Percentiles rank a stretch among this genome's conserved stretches.
phyloP scores from a whole-genome alignment of 1,140 invertebrate genomes.

The Episyrphus balteatus region DNA sequence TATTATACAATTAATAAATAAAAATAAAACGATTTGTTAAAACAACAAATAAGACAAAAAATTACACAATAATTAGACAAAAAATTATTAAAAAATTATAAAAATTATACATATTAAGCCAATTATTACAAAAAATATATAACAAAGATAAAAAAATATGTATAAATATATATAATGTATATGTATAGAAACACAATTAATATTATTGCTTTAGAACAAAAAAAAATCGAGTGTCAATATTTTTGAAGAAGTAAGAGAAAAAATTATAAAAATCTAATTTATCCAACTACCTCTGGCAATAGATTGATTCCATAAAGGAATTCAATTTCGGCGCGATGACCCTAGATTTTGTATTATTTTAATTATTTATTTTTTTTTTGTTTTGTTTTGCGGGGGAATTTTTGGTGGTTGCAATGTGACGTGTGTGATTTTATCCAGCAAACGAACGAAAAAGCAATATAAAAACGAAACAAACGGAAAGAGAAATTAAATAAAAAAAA shows the following conservation, averaged over 20 bases:
- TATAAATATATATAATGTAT: no score
- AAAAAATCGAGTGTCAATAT: no score
- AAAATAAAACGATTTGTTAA: no score
- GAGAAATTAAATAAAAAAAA: slow-evolving; percentile 5
- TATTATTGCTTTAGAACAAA: slow-evolving; percentile 1
- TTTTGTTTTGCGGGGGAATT: no score
- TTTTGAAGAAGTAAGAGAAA: neutral
- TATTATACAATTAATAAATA: no score
- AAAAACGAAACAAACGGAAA: slow-evolving; percentile 5
- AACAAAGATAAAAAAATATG: no score
- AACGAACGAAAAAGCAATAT: no score
- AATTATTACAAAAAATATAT: no score
- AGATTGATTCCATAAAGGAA: slow-evolving; percentile 62
- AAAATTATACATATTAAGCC: slow-evolving; percentile 11
- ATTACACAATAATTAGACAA: neutral
- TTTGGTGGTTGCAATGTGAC: no score
- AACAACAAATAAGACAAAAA: neutral
- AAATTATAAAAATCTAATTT: neutral
- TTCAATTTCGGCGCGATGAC: slow-evolving; percentile 85
- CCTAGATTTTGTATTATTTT: slow-evolving; percentile 49
- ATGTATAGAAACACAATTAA: neutral
- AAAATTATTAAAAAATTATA: slow-evolving; percentile 1
- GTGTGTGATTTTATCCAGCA: no score
- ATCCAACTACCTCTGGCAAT: slow-evolving; percentile 47
- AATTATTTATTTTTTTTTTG: no score